A percentile compares a stretch with the other conserved stretches of the same genome.
These are phyloP conservation scores for Chlorodrepanis virens DNA, from an alignment of 2,113 vertebrate genomes.

Conservation along the genomic window DNA sequence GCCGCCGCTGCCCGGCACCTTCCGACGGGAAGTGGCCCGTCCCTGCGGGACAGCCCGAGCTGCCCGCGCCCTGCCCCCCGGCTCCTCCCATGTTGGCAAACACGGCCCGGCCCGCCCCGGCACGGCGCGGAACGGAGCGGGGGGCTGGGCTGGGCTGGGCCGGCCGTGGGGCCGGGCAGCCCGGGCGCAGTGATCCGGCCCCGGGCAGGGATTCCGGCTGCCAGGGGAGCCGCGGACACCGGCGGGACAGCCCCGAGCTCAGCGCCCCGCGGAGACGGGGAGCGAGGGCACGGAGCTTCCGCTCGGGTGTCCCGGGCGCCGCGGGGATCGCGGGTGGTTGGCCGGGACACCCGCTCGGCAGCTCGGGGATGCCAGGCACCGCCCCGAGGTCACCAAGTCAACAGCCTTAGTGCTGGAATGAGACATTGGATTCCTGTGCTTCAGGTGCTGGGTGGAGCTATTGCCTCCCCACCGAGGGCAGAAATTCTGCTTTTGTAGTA, in stretches of 20 bases:
- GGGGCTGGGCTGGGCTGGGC: neutral
- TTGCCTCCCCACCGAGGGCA: fast-evolving
- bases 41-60: fast-evolving
- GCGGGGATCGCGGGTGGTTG: too few relatives aligned
- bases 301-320: too few relatives aligned
- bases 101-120: neutral
- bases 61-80: neutral
- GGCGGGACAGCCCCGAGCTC: neutral
- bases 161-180: fast-evolving
- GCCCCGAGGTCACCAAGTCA: neutral
- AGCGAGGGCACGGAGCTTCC: neutral
- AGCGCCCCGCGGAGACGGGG: neutral
- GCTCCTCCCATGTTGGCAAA: neutral
- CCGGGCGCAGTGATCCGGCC: too few relatives aligned
- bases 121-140: too few relatives aligned
- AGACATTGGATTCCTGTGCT: fast-evolving
- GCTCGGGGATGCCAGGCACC: neutral
- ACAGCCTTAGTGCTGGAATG: fast-evolving
- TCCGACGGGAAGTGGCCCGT: neutral
- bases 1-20: neutral
- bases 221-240: fast-evolving
- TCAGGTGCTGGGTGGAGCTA: neutral
- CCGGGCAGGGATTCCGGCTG: too few relatives aligned
- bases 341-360: fast-evolving
- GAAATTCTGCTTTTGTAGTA: fast-evolving